Percentiles rank a stretch among this genome's conserved stretches.
phyloP scores from a whole-genome alignment of 2,888 invertebrate species.

The Andrena chrysosceles region DNA sequence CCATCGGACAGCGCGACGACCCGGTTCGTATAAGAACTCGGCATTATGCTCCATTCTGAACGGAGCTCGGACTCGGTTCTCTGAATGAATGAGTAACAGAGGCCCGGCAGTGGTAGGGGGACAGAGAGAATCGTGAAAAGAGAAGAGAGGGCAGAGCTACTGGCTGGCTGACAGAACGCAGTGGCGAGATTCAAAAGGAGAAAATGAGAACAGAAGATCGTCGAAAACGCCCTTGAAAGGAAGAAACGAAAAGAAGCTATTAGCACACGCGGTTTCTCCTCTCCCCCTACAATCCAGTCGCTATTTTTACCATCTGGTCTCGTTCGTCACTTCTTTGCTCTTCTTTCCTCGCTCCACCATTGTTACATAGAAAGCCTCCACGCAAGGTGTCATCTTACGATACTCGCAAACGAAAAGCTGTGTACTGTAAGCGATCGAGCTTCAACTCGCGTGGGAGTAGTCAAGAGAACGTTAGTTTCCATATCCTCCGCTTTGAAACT shows the following conservation, averaged over 20 bases:
- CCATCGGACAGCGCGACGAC: slow-evolving; percentile 42
- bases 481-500: too few relatives aligned
- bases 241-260: slow-evolving; percentile 61
- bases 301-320: slow-evolving; percentile 42
- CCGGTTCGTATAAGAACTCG: slow-evolving; percentile 55
- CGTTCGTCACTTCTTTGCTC: slow-evolving; percentile 12
- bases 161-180: slow-evolving; percentile 20
- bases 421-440: too few relatives aligned
- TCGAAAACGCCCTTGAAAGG: slow-evolving; percentile 59
- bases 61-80: slow-evolving; percentile 45
- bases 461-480: too few relatives aligned
- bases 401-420: not conserved
- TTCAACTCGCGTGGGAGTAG: too few relatives aligned
- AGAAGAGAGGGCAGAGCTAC: slow-evolving; percentile 25
- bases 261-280: slow-evolving; percentile 45
- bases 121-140: slow-evolving; percentile 38
- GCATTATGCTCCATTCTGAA: slow-evolving; percentile 57
- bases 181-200: not conserved
- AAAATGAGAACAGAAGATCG: slow-evolving; percentile 6
- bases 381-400: not conserved
- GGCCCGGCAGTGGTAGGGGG: slow-evolving; percentile 16
- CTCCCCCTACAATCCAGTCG: slow-evolving; percentile 19
- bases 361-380: not conserved
- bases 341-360: not conserved
- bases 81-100: slow-evolving; percentile 68